Conservation (phyloP, 2,888 invertebrate species). For the Lepetodrilus schrolli region DNA sequence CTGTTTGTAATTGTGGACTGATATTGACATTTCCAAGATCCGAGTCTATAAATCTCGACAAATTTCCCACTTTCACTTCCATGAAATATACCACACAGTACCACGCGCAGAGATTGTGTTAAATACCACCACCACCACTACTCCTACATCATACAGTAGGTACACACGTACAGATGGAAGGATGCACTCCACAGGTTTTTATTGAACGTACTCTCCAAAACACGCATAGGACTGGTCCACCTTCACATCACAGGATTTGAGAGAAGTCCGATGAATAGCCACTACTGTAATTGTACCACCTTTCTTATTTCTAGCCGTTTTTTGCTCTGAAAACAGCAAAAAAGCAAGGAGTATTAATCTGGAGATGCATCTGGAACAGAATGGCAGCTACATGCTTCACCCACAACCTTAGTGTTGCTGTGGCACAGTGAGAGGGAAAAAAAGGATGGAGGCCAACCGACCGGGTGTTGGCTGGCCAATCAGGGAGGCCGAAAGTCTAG, state of each 20-base stretch:
- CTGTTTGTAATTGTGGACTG: too few species aligned
- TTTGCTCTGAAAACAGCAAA: conserved; percentile 64
- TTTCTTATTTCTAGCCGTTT: conserved; percentile 69
- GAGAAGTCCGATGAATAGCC: neutral
- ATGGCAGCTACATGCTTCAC: too few species aligned
- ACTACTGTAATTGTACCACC: conserved; percentile 40
- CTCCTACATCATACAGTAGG: neutral
- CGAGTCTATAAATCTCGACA: too few species aligned
- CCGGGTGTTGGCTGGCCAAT: too few species aligned
- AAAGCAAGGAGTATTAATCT: conserved; percentile 30
- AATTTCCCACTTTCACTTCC: too few species aligned
- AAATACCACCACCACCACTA: neutral
- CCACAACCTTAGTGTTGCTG: too few species aligned
- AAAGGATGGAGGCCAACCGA: neutral
- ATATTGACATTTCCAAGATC: too few species aligned
- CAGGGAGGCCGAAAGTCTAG: conserved; percentile 4
- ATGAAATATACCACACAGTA: too few species aligned
- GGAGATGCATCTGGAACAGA: neutral
- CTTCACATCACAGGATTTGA: neutral
- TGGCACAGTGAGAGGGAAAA: neutral
- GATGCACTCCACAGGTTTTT: neutral
- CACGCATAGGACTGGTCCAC: neutral
- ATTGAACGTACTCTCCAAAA: neutral
- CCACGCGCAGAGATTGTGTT: too few species aligned
- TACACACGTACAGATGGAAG: neutral